Evolutionary conservation across 2,888 invertebrate genomes (phyloP).

Genomic region (Podotricha telesiphe): DNA sequence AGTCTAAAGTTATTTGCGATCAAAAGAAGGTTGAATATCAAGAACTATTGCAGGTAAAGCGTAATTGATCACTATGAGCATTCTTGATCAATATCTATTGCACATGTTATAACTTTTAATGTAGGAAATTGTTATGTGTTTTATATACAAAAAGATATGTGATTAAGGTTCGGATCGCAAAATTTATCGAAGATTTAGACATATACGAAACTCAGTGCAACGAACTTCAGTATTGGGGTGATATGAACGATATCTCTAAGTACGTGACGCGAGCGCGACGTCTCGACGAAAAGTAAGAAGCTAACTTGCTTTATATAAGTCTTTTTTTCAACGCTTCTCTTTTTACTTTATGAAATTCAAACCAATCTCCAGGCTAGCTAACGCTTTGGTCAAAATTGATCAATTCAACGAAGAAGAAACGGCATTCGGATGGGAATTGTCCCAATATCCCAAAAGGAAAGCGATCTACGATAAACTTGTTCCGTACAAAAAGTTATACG

Average conservation of each 20-base stretch:
- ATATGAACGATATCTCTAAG: constrained; percentile 90
- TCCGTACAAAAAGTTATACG: constrained; percentile 94
- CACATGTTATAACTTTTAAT: no score
- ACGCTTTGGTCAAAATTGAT: constrained; percentile 91
- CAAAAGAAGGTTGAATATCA: constrained; percentile 94
- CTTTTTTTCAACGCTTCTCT: not conserved
- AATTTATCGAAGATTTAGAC: constrained; percentile 92
- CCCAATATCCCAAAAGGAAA: constrained; percentile 94
- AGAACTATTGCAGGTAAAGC: constrained; percentile 86
- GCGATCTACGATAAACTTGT: constrained; percentile 89
- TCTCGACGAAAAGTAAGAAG: constrained; percentile 86
- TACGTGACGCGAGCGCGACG: constrained; percentile 92
- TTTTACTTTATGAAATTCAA: not conserved
- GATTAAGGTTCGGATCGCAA: constrained; percentile 85
- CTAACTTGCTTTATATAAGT: not conserved
- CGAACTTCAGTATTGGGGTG: constrained; percentile 94
- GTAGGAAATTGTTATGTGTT: no score
- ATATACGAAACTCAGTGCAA: constrained; percentile 91
- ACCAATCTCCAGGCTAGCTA: constrained; percentile 77
- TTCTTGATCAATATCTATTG: no score
- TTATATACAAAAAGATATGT: not conserved
- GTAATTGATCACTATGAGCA: not conserved
- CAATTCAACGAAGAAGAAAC: constrained; percentile 96
- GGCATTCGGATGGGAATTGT: constrained; percentile 93
- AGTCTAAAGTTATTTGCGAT: constrained; percentile 90